phyloP scores from a whole-genome alignment of 2,113 vertebrate genomes.

The Proteles cristata region DNA sequence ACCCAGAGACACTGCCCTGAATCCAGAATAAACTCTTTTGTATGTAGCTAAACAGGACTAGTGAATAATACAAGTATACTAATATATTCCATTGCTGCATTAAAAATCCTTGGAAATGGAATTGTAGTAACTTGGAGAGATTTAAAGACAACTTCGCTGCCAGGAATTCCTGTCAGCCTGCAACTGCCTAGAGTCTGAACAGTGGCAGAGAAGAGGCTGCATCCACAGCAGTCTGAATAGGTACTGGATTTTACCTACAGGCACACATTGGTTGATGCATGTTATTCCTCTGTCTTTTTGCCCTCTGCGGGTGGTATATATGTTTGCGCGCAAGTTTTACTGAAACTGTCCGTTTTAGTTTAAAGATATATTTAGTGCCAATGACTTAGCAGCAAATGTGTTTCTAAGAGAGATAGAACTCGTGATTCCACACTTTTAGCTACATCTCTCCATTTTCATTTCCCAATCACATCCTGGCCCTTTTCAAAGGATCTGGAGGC shows the following conservation, averaged over 20 bases:
- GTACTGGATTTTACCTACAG: neutral
- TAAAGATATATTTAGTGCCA: neutral
- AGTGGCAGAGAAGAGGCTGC: neutral
- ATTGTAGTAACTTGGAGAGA: conserved; percentile 32
- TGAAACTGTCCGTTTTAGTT: neutral
- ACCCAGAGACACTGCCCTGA: neutral
- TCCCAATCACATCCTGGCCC: neutral
- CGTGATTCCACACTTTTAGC: neutral
- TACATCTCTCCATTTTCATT: neutral
- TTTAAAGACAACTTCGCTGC: neutral
- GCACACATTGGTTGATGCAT: neutral
- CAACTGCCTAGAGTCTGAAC: neutral
- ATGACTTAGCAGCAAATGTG: neutral
- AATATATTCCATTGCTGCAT: conserved; percentile 2
- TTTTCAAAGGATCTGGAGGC: neutral
- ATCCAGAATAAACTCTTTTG: conserved; percentile 38
- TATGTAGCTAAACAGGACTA: conserved; percentile 33
- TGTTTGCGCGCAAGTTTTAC: conserved; percentile 44
- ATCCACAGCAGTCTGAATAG: neutral
- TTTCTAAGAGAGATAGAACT: neutral
- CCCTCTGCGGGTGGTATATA: neutral
- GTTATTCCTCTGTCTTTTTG: neutral
- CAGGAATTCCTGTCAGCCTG: neutral
- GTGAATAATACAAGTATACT: conserved; percentile 33
- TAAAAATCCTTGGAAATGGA: conserved; percentile 45